Percentiles rank a stretch among this genome's conserved stretches.
Conservation (phyloP, 2,113 vertebrate genomes). For the Patagioenas fasciata region DNA sequence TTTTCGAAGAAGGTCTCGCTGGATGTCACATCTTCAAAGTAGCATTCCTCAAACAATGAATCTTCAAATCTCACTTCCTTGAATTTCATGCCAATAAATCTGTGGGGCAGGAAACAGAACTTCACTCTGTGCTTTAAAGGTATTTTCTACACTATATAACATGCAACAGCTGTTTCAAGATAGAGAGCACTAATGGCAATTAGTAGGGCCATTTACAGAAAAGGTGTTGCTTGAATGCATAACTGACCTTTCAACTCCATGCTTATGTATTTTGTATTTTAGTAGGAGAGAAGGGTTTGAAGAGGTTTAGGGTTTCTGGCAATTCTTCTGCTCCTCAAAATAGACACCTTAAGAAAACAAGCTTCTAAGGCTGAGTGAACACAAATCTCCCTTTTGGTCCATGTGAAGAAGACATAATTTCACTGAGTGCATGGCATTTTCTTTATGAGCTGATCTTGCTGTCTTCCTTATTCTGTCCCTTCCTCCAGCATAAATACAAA, state of each 20-base stretch:
- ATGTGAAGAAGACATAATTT: not conserved
- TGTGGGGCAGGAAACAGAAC: conserved; percentile 55
- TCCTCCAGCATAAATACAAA: conserved; percentile 17
- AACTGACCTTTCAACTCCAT: not conserved
- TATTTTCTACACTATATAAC: not conserved
- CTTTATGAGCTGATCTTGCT: not conserved
- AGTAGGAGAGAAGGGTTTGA: not conserved
- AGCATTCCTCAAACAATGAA: conserved; percentile 91
- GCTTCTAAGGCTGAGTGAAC: not conserved
- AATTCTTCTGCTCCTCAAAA: not conserved
- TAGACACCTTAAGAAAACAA: not conserved
- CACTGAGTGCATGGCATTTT: not conserved
- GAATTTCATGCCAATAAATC: conserved; percentile 92
- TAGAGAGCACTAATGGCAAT: not conserved
- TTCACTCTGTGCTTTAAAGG: not conserved
- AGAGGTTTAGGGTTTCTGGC: not conserved
- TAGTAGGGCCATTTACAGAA: not conserved
- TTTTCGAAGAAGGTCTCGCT: conserved; percentile 94
- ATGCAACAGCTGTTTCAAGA: not conserved
- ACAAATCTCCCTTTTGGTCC: not conserved
- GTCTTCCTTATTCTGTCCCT: not conserved
- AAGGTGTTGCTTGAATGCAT: not conserved
- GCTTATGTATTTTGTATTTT: not conserved
- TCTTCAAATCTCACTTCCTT: conserved; percentile 93
- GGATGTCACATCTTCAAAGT: conserved; percentile 92